Evolutionary conservation across 2,888 invertebrate species (phyloP).

Genomic region (Formica aserva): DNA sequence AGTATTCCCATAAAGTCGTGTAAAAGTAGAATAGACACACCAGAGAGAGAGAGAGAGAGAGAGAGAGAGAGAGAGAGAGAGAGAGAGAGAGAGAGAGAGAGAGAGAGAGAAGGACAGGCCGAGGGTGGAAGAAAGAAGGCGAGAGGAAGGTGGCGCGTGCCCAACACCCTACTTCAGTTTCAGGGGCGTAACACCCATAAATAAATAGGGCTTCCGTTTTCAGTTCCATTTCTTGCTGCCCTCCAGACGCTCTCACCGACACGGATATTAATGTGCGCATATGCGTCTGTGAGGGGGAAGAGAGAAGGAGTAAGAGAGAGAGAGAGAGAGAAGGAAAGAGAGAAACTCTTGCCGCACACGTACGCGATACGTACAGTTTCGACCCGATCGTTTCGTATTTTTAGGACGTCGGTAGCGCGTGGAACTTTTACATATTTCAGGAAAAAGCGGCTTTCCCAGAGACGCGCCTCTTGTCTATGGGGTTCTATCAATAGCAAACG

Average conservation of each 20-base stretch:
- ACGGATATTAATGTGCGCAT: constrained; percentile 65
- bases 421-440: constrained; percentile 83
- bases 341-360: constrained; percentile 35
- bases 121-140: constrained; percentile 63
- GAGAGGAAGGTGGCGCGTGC: constrained; percentile 81
- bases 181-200: constrained; percentile 84
- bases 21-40: constrained; percentile 64
- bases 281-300: constrained; percentile 9
- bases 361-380: constrained; percentile 51
- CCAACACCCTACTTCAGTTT: constrained; percentile 82
- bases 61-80: constrained; percentile 40
- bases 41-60: constrained; percentile 46
- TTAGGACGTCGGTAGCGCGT: constrained; percentile 75
- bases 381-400: constrained; percentile 75
- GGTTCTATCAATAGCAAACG: constrained; percentile 75
- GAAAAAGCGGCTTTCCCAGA: constrained; percentile 76
- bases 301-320: constrained; percentile 20
- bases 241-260: constrained; percentile 53
- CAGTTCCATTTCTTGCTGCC: constrained; percentile 73
- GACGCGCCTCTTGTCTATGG: constrained; percentile 69
- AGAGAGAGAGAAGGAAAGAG: constrained; percentile 10
- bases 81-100: constrained; percentile 49
- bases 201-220: constrained; percentile 85
- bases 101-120: constrained; percentile 53
- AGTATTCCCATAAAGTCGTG: constrained; percentile 48